Conservation (phyloP, 2,113 vertebrate genomes). For the Garra rufa region DNA sequence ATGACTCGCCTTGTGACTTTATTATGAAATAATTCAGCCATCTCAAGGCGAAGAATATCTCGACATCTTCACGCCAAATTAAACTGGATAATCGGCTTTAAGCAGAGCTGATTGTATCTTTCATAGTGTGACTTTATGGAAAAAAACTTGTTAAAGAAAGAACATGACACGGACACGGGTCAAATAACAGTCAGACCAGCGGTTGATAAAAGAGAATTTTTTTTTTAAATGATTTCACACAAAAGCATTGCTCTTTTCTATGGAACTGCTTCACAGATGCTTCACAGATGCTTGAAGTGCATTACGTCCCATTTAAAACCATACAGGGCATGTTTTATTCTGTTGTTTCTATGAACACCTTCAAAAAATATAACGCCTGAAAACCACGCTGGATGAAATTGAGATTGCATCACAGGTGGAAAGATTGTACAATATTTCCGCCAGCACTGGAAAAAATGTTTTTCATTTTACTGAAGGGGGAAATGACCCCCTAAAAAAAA, state of each 20-base stretch:
- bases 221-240: conserved; percentile 15
- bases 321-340: not conserved
- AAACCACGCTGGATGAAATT: not conserved
- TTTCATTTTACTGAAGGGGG: conserved; percentile 20
- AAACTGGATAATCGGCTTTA: conserved; percentile 39
- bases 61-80: conserved; percentile 33
- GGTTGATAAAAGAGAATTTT: not conserved
- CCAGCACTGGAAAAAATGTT: not conserved
- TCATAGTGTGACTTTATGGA: conserved; percentile 32
- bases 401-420: conserved; percentile 25
- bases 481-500: conserved; percentile 32
- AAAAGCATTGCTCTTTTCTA: conserved; percentile 31
- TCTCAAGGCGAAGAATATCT: conserved; percentile 25
- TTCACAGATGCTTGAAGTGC: conserved; percentile 31
- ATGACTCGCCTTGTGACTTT: conserved; percentile 38
- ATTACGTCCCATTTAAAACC: conserved; percentile 14
- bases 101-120: conserved; percentile 24
- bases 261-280: conserved; percentile 34
- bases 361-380: not conserved
- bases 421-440: not conserved
- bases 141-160: conserved; percentile 6
- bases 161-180: conserved; percentile 24
- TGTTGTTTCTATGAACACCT: not conserved
- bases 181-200: not conserved
- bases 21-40: conserved; percentile 36